Conservation (phyloP, 2,113 vertebrate genomes). For the Burhinus oedicnemus region DNA sequence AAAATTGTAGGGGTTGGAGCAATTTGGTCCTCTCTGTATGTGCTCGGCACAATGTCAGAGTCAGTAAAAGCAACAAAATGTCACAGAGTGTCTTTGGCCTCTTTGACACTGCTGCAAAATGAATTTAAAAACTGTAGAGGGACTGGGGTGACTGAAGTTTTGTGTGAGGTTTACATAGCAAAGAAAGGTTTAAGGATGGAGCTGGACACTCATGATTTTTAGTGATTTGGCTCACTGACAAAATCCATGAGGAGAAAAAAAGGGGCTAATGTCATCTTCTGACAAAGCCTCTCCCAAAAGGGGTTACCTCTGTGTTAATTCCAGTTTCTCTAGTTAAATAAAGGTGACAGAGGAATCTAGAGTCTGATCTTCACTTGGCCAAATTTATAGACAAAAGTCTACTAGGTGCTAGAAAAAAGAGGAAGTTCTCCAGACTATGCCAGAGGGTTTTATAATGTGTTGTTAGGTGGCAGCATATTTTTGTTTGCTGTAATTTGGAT, state of each 20-base stretch:
- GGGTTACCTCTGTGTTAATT: background rate
- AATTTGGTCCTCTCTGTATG: slow-evolving; percentile 50
- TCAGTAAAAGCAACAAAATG: slow-evolving; percentile 35
- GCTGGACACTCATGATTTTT: background rate
- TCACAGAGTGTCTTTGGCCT: background rate
- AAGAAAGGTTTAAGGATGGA: background rate
- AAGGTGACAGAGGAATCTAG: background rate
- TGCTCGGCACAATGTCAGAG: background rate
- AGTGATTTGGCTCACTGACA: background rate
- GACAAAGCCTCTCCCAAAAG: background rate
- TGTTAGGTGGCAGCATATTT: background rate
- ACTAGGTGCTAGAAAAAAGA: background rate
- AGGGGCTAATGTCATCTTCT: background rate
- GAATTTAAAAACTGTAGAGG: background rate
- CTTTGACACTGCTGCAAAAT: slow-evolving; percentile 18
- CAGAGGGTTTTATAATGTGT: background rate
- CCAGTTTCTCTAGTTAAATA: background rate
- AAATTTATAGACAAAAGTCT: background rate
- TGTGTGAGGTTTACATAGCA: background rate
- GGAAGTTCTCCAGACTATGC: background rate
- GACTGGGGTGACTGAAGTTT: background rate
- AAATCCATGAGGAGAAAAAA: background rate
- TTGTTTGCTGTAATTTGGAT: background rate
- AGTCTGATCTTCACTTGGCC: background rate
- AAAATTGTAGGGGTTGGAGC: slow-evolving; percentile 28